Evolutionary conservation across 2,797 vertebrate species (phyloP), one percentile per base, ranked within the genome.

Genomic region (Pampus argenteus): DNA sequence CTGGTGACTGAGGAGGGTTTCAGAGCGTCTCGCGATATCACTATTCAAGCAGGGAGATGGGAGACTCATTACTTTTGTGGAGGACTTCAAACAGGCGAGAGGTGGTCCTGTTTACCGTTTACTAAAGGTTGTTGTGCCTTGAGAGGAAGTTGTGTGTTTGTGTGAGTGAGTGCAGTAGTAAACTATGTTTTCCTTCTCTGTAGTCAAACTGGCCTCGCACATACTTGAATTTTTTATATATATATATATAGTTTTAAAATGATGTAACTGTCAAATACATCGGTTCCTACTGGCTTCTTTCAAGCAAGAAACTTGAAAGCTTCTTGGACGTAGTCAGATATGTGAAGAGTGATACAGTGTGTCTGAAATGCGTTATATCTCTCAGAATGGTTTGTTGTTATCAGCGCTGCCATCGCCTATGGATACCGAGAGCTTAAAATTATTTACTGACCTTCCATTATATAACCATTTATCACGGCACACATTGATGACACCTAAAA

Each of bases 81-180:
- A 95, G 1, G 98, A 99, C 92, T 98, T 99, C 84, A 96, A 92
- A 85, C 97, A 97, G 97, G 98, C 97, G 90, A 94, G 93, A 49
- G 13, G 4, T 17, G 51, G 34, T 31, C 14, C 14, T 50, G 54
- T 61, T 44, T 50, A 47, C n/a, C 8, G 9, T 29, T 0, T 5
- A 34, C 14, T 18, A 9, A 20, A 57, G 36, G 1, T 0, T 50
- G 49, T 34, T 20, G 56, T 10, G 11, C 28, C 6, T 18, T 14
- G 0, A 47, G 11, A 18, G 49, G 48, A 42, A 4, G 6, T 13
- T 38, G n/a, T n/a, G n/a, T n/a, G n/a, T n/a, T n/a, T n/a, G n/a
- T n/a, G n/a, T n/a, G n/a, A n/a, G n/a, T n/a, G n/a, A n/a, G n/a
- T n/a, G n/a, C n/a, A n/a, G n/a, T n/a, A n/a, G n/a, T n/a, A n/a